phyloP scores from a whole-genome alignment of 2,888 invertebrate species.

The Philereme transversata region DNA sequence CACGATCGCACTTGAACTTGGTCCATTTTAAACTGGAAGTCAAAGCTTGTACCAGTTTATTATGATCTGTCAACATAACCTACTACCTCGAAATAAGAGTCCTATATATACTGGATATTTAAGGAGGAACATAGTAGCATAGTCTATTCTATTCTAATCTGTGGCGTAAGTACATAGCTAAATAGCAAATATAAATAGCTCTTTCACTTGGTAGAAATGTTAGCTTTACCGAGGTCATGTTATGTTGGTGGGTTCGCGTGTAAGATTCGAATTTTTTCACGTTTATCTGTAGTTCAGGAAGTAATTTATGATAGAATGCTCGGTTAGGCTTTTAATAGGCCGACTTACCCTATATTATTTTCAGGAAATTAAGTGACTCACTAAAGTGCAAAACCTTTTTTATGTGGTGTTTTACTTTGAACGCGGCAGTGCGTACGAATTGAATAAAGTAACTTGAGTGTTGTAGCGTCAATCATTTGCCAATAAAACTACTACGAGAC shows the following conservation, averaged over 20 bases:
- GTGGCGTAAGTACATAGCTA: neutral
- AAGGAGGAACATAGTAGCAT: neutral
- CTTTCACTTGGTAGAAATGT: constrained; percentile 6
- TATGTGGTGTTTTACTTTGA: neutral
- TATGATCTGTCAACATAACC: constrained; percentile 21
- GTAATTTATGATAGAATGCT: constrained; percentile 48
- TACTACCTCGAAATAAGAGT: constrained; percentile 4
- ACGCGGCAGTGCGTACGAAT: no score
- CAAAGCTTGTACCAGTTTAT: constrained; percentile 26
- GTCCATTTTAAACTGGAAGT: constrained; percentile 23
- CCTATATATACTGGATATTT: constrained; percentile 10
- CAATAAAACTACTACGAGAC: constrained; percentile 9
- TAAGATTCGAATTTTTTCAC: constrained; percentile 43
- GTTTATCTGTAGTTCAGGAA: constrained; percentile 46
- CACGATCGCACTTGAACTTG: constrained; percentile 16
- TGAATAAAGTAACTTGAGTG: no score
- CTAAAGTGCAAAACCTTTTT: constrained; percentile 10
- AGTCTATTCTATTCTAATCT: constrained; percentile 16
- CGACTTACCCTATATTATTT: constrained; percentile 37
- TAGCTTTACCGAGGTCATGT: constrained; percentile 22
- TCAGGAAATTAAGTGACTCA: constrained; percentile 20
- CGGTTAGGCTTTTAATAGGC: constrained; percentile 28
- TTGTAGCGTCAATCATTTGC: constrained; percentile 3
- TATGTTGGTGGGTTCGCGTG: constrained; percentile 14
- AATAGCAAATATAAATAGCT: constrained; percentile 20